These are phyloP conservation scores for Zygothrica quintamaculata DNA, from an alignment of 2,888 invertebrate species.

Conservation along the genomic window DNA sequence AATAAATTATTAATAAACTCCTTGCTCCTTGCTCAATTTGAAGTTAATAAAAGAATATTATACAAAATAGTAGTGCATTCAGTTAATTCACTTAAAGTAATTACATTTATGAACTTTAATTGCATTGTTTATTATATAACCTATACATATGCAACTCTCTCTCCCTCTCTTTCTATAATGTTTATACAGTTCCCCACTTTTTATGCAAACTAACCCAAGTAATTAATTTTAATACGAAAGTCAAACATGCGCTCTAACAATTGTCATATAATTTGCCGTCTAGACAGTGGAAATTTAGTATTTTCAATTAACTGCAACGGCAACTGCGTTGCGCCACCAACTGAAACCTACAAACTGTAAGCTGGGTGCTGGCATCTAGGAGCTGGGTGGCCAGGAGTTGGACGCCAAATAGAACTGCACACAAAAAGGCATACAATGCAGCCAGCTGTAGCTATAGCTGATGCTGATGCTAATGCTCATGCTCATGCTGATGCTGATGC, in stretches of 20 bases:
- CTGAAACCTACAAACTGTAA: slow-evolving; percentile 3
- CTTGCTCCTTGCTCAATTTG: no score
- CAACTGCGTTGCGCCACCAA: slow-evolving; percentile 50
- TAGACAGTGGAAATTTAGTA: slow-evolving; percentile 84
- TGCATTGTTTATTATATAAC: not conserved
- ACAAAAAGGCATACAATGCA: slow-evolving; percentile 74
- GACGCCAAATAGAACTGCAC: slow-evolving; percentile 58
- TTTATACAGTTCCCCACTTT: slow-evolving; percentile 53
- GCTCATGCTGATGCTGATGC: no score
- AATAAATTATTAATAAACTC: no score
- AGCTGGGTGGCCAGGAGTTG: not conserved
- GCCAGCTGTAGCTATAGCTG: slow-evolving; percentile 12
- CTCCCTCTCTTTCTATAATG: no score
- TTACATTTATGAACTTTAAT: not conserved
- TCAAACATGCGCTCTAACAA: slow-evolving; percentile 80
- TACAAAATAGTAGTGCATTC: not conserved
- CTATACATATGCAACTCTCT: no score
- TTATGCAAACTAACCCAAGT: slow-evolving; percentile 70
- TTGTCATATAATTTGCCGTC: slow-evolving; percentile 84
- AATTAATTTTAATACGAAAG: slow-evolving; percentile 82
- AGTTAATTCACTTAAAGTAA: no score
- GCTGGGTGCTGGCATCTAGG: not conserved
- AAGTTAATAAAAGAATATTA: slow-evolving; percentile 12
- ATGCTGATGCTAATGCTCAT: no score
- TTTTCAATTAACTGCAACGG: slow-evolving; percentile 83